Conservation (phyloP, 2,888 invertebrate species). For the Erebia epiphron region DNA sequence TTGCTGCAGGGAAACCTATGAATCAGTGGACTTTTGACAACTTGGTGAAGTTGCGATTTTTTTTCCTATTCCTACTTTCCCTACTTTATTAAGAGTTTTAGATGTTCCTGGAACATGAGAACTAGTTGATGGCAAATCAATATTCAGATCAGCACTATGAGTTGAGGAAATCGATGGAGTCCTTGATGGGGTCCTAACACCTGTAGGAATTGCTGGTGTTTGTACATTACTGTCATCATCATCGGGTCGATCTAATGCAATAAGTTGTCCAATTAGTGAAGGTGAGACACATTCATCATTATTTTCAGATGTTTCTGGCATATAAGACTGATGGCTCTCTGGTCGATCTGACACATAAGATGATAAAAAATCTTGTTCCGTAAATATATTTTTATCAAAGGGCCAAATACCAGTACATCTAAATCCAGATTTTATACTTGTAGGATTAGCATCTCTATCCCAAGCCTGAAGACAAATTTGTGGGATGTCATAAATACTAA, state of each 20-base stretch:
- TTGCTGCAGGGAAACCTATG: neutral
- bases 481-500: conserved; percentile 2
- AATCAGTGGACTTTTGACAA: neutral
- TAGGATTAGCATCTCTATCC: neutral
- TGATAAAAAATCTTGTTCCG: neutral
- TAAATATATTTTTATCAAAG: neutral
- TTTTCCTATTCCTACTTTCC: neutral
- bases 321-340: neutral
- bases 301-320: neutral
- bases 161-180: neutral
- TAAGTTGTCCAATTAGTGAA: neutral
- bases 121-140: neutral
- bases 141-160: neutral
- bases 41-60: neutral
- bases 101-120: neutral
- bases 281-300: neutral
- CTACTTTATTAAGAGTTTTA: neutral
- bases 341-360: neutral
- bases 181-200: neutral
- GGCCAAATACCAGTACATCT: neutral
- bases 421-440: neutral
- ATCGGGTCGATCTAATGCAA: neutral
- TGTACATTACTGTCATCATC: neutral
- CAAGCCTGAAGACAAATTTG: neutral
- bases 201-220: neutral